phyloP scores from a whole-genome alignment of 1,140 invertebrate genomes.

The Armadillidium nasatum region DNA sequence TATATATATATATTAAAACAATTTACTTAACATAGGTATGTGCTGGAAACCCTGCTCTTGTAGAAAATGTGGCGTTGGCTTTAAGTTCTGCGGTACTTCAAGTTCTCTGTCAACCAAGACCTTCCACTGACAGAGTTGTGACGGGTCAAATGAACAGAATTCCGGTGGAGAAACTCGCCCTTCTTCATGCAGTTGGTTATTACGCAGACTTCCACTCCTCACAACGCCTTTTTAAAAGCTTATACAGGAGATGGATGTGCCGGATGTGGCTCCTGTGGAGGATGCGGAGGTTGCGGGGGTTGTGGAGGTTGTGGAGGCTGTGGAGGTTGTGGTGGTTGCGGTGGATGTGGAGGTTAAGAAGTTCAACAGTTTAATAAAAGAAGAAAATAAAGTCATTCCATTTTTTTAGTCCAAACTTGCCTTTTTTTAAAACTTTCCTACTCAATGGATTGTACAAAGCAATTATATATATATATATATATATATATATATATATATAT shows the following conservation, averaged over 20 bases:
- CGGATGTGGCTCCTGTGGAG: conserved; percentile 37
- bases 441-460: background rate
- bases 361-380: background rate
- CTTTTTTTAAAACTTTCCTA: background rate
- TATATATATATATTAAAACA: too few relatives aligned
- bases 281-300: conserved; percentile 36
- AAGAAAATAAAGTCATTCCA: background rate
- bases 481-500: background rate
- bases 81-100: conserved; percentile 35
- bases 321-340: conserved; percentile 38
- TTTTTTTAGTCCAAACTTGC: background rate
- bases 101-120: conserved; percentile 40
- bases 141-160: conserved; percentile 37
- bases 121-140: conserved; percentile 28
- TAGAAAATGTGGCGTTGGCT: conserved; percentile 36
- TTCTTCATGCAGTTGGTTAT: conserved; percentile 33
- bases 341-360: conserved; percentile 40
- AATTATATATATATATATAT: background rate
- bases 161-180: conserved; percentile 36
- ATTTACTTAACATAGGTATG: conserved; percentile 27
- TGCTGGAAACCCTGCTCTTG: conserved; percentile 33
- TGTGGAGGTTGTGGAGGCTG: conserved; percentile 38
- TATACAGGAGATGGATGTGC: conserved; percentile 34
- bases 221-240: conserved; percentile 37
- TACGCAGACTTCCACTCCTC: conserved; percentile 28